Evolutionary conservation across 1,140 invertebrate genomes (phyloP), one percentile per base, ranked within the genome.

Genomic region (Aphis gossypii): DNA sequence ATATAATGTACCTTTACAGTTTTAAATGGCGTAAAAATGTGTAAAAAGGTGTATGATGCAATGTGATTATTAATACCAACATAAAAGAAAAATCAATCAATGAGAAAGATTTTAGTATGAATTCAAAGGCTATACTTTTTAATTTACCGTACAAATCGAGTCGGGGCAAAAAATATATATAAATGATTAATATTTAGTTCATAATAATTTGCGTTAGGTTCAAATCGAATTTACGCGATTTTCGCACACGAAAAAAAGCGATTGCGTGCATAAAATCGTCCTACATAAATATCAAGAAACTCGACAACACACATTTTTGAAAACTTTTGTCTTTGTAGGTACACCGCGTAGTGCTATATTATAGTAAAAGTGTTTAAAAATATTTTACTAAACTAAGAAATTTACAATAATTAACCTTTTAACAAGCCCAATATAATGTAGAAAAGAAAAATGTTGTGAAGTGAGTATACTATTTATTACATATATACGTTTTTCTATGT

Each of bases 81-180:
- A 68, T 68, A 68, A 68, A 68, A 68, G 60, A 68, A 68, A 68
- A 68, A 68, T 68, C 60, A 68, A n/a, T 68, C 30, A 68, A n/a
- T 18, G 60, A 68, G 6, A 68, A 68, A n/a, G 30, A n/a, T 68
- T 68, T n/a, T n/a, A 68, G 60, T 68, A 68, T 18, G 60, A 68
- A 68, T n/a, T 68, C 30, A 68, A 68, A 68, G 30, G 30, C 38
- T 38, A 25, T 68, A n/a, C 60, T 68, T 68, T 68, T 68, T 68
- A 68, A 68, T 68, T 68, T 68, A 18, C 60, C 11, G 30, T n/a
- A 68, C 60, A 68, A 18, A 68, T 68, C 60, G 30, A 68, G 60
- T 68, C 5, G 30, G 60, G 30, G 0, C 3, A n/a, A 68, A n/a
- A 68, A 18, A 30, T 68, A 68, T 68, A 18, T n/a, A 18, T 68